These are phyloP conservation scores for Notocelia uddmanniana DNA, from an alignment of 2,888 invertebrate genomes.

Conservation along the genomic window DNA sequence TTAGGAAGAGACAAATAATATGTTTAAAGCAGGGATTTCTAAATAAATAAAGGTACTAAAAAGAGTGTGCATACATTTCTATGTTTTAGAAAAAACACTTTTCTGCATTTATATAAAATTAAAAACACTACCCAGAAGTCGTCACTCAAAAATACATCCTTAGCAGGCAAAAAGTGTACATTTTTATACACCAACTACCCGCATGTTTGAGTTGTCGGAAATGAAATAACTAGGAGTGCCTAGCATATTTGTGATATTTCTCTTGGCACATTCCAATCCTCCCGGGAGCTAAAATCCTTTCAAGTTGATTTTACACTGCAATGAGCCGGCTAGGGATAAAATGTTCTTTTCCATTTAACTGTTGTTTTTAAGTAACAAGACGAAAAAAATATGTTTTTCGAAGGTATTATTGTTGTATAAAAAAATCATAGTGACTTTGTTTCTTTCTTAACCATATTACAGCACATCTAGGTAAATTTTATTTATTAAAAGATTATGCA, in stretches of 20 bases:
- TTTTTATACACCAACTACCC: conserved; percentile 3
- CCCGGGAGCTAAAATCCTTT: neutral
- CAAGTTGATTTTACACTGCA: conserved; percentile 5
- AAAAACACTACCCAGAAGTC: too few relatives aligned
- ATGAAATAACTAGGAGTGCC: conserved; percentile 1
- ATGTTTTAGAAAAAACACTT: too few relatives aligned
- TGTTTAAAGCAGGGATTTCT: too few relatives aligned
- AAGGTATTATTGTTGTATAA: too few relatives aligned
- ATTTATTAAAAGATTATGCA: too few relatives aligned
- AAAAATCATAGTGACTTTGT: too few relatives aligned
- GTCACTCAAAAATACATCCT: neutral
- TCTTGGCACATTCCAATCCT: neutral
- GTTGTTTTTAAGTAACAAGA: neutral
- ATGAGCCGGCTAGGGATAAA: conserved; percentile 1
- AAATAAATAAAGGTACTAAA: too few relatives aligned
- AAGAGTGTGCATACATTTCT: too few relatives aligned
- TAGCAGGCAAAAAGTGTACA: neutral
- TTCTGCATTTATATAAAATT: too few relatives aligned
- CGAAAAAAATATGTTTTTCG: neutral
- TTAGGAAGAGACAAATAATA: too few relatives aligned
- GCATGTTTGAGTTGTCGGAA: neutral
- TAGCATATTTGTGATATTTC: neutral
- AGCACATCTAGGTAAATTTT: too few relatives aligned
- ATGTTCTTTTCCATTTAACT: neutral
- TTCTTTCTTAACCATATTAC: too few relatives aligned